A percentile compares a stretch with the other conserved stretches of the same genome.
Conservation (phyloP, 2,888 invertebrate genomes). For the Drosophila acutilabella region DNA sequence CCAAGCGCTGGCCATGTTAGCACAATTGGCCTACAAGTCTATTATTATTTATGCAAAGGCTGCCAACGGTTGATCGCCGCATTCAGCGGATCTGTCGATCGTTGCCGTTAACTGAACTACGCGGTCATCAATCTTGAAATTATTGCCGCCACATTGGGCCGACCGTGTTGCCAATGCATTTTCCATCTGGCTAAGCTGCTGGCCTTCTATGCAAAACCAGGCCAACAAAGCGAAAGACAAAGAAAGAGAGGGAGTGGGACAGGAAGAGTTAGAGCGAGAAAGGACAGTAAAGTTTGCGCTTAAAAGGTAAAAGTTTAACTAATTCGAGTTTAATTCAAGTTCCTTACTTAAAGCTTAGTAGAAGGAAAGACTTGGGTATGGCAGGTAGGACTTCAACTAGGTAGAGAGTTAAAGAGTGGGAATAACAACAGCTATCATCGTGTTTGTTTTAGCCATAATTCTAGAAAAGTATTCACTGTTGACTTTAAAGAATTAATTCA, state of each 20-base stretch:
- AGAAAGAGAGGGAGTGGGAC: background rate
- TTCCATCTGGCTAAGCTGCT: slow-evolving; percentile 55
- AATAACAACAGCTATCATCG: no score
- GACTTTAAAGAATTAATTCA: no score
- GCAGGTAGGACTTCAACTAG: background rate
- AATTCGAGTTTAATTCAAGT: background rate
- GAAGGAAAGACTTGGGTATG: background rate
- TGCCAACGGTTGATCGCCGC: slow-evolving; percentile 60
- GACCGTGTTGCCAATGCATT: slow-evolving; percentile 57
- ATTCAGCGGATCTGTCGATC: slow-evolving; percentile 58
- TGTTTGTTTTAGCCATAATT: no score
- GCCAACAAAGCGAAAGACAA: background rate
- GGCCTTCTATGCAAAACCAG: slow-evolving; percentile 8
- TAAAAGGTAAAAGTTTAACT: slow-evolving; percentile 24
- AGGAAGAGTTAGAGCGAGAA: background rate
- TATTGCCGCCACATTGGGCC: slow-evolving; percentile 70
- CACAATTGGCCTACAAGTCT: slow-evolving; percentile 80
- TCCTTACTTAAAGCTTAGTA: no score
- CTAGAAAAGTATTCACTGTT: no score
- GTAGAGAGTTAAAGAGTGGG: no score
- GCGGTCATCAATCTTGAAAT: slow-evolving; percentile 77
- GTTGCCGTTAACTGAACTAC: slow-evolving; percentile 75
- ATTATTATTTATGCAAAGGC: slow-evolving; percentile 76
- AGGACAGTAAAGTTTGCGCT: slow-evolving; percentile 15
- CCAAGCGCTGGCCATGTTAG: slow-evolving; percentile 74